Percentiles rank a stretch among this genome's conserved stretches.
phyloP scores from a whole-genome alignment of 2,113 vertebrate genomes.

The Symphodus melops region DNA sequence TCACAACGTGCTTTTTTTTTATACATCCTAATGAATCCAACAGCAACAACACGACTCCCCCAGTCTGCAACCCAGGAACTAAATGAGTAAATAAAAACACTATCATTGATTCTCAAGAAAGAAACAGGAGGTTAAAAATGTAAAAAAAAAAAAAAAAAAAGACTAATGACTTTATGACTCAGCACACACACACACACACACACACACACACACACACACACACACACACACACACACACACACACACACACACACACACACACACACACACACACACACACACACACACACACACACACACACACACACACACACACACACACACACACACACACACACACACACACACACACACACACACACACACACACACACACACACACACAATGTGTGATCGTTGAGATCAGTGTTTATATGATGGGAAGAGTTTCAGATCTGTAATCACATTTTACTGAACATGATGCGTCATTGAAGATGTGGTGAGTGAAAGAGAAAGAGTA shows the following conservation, averaged over 20 bases:
- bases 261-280: neutral
- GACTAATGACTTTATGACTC: too few species aligned
- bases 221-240: neutral
- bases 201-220: neutral
- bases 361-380: neutral
- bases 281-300: neutral
- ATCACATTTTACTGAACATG: slow-evolving; percentile 14
- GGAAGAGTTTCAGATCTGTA: slow-evolving; percentile 2
- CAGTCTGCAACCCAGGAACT: too few species aligned
- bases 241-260: neutral
- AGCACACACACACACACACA: neutral
- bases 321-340: neutral
- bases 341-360: neutral
- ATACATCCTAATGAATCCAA: too few species aligned
- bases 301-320: neutral
- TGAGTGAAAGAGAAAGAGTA: neutral
- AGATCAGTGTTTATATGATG: neutral
- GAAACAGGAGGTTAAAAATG: too few species aligned
- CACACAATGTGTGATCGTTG: too few species aligned
- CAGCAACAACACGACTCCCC: too few species aligned
- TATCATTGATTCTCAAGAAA: too few species aligned
- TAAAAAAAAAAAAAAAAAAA: too few species aligned
- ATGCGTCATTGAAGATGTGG: slow-evolving; percentile 11
- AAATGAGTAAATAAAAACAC: too few species aligned
- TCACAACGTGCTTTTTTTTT: too few species aligned